These are phyloP conservation scores for Platycnemis pennipes DNA, from an alignment of 2,888 invertebrate genomes.

Conservation along the genomic window DNA sequence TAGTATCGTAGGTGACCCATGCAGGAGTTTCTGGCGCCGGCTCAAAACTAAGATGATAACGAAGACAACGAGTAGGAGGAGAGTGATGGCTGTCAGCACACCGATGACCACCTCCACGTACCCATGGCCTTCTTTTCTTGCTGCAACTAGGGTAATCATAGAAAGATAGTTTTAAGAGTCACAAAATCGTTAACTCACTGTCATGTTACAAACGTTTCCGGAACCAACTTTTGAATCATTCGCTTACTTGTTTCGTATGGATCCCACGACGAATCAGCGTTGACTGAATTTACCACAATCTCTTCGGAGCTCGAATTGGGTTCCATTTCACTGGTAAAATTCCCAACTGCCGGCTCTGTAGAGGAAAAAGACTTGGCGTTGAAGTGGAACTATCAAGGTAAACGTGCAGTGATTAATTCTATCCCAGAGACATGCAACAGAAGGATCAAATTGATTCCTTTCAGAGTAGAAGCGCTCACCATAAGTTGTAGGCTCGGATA, in stretches of 20 bases:
- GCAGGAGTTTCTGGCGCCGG: slow-evolving; percentile 82
- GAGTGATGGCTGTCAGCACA: slow-evolving; percentile 84
- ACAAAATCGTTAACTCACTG: neutral
- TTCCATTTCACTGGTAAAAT: slow-evolving; percentile 80
- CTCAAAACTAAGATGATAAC: slow-evolving; percentile 83
- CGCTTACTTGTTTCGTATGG: slow-evolving; percentile 83
- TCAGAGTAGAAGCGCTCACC: no score
- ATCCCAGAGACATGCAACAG: neutral
- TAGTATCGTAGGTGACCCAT: slow-evolving; percentile 83
- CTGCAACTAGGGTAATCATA: slow-evolving; percentile 79
- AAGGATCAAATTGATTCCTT: no score
- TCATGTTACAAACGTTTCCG: neutral
- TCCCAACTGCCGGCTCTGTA: slow-evolving; percentile 78
- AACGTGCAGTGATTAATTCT: neutral
- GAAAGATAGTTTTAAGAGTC: neutral
- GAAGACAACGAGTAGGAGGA: slow-evolving; percentile 84
- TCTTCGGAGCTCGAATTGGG: slow-evolving; percentile 80
- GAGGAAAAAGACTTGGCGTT: slow-evolving; percentile 50
- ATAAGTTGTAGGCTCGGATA: no score
- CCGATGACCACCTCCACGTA: slow-evolving; percentile 84
- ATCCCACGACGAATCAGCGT: slow-evolving; percentile 79
- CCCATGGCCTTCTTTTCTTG: slow-evolving; percentile 81
- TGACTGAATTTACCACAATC: slow-evolving; percentile 80
- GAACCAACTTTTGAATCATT: neutral
- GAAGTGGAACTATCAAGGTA: neutral